Evolutionary conservation across 2,888 invertebrate genomes (phyloP).

Genomic region (Aporophyla nigra): DNA sequence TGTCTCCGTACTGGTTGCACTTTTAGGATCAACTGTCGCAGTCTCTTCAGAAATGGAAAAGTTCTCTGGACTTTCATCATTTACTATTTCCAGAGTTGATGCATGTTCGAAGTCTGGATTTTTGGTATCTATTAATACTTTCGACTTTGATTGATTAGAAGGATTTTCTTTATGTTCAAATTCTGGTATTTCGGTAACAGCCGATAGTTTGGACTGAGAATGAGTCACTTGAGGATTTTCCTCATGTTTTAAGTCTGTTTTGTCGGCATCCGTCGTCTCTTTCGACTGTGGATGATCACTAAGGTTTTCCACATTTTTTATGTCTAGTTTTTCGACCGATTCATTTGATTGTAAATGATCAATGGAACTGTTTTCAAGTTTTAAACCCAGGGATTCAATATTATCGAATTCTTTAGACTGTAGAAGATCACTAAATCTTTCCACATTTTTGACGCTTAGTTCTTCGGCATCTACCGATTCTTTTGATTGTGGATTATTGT

Average conservation of each 20-base stretch:
- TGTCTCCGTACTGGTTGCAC: slow-evolving; percentile 24
- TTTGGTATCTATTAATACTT: not conserved
- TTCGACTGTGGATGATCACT: not conserved
- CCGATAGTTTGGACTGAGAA: not conserved
- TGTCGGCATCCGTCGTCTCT: not conserved
- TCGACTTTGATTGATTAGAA: not conserved
- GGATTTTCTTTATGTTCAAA: slow-evolving; percentile 54
- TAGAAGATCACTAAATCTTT: no score
- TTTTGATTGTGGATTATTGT: not conserved
- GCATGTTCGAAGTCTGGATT: slow-evolving; percentile 64
- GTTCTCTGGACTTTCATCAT: slow-evolving; percentile 68
- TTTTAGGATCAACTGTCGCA: slow-evolving; percentile 69
- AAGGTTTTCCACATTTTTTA: not conserved
- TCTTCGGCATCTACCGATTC: not conserved
- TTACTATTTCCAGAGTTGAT: slow-evolving; percentile 75
- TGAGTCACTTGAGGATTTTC: not conserved
- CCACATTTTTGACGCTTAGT: slow-evolving; percentile 4
- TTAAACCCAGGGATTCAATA: not conserved
- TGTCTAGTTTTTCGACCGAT: not conserved
- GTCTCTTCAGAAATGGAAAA: slow-evolving; percentile 64
- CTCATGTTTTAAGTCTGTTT: slow-evolving; percentile 55
- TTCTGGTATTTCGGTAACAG: slow-evolving; percentile 3
- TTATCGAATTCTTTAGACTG: not conserved
- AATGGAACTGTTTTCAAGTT: not conserved
- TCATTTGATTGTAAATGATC: not conserved